Evolutionary conservation across 2,888 invertebrate genomes (phyloP).

Genomic region (Tenthredo livida): DNA sequence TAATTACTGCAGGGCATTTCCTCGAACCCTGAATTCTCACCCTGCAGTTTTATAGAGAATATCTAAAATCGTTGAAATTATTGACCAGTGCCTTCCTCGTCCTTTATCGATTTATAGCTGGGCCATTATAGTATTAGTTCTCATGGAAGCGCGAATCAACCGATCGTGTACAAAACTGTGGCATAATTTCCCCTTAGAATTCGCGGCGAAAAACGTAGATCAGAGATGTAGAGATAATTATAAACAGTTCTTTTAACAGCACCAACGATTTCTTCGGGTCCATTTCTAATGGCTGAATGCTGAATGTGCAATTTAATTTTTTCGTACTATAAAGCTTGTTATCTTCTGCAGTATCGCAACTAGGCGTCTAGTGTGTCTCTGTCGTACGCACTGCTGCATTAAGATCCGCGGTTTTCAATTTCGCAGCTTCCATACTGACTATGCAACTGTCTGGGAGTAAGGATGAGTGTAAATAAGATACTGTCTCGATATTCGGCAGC

Average conservation of each 20-base stretch:
- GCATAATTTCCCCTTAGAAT: background rate
- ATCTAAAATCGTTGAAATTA: background rate
- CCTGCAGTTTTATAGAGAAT: background rate
- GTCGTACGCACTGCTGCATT: background rate
- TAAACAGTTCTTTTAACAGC: background rate
- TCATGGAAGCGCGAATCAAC: background rate
- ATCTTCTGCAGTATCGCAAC: background rate
- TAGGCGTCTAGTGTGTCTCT: background rate
- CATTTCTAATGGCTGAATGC: constrained; percentile 50
- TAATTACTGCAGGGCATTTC: background rate
- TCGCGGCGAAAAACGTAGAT: background rate
- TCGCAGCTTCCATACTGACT: background rate
- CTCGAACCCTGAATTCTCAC: background rate
- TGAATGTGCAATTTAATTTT: constrained; percentile 34
- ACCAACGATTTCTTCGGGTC: constrained; percentile 58
- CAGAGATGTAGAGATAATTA: background rate
- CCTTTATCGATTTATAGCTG: background rate
- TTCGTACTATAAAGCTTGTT: background rate
- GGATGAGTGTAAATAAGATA: background rate
- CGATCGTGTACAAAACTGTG: background rate
- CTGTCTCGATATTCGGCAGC: background rate
- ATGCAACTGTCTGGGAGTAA: background rate
- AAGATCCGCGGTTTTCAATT: background rate
- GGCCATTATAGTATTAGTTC: background rate
- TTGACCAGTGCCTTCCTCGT: background rate